These are phyloP conservation scores for Diuraphis noxia DNA, from an alignment of 1,140 invertebrate genomes.

Conservation along the genomic window DNA sequence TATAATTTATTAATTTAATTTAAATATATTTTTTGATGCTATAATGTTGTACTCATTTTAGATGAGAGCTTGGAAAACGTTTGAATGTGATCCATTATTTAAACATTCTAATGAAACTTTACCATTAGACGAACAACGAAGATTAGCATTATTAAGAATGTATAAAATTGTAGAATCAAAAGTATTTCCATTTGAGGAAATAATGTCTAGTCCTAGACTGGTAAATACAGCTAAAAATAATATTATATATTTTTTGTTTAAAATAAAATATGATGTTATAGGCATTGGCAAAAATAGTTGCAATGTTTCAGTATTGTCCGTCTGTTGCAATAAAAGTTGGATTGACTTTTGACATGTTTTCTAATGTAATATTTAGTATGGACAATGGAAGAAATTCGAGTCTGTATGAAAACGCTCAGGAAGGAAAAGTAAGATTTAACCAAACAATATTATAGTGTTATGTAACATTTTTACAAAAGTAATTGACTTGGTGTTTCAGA, in stretches of 20 bases:
- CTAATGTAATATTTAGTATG: constrained; percentile 70
- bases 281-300: constrained; percentile 69
- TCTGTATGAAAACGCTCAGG: constrained; percentile 66
- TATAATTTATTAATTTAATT: neutral
- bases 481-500: constrained; percentile 54
- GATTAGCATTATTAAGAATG: constrained; percentile 66
- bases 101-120: constrained; percentile 59
- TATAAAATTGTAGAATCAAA: constrained; percentile 56
- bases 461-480: neutral
- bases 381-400: constrained; percentile 78
- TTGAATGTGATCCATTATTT: constrained; percentile 84
- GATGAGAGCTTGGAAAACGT: constrained; percentile 78
- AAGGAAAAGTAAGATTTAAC: constrained; percentile 53
- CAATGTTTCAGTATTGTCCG: constrained; percentile 68
- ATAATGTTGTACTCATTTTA: constrained; percentile 61
- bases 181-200: constrained; percentile 60
- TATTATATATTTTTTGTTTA: neutral
- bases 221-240: neutral
- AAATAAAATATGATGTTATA: constrained; percentile 53
- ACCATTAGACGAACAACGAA: constrained; percentile 76
- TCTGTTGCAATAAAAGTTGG: constrained; percentile 73
- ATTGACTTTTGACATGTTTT: constrained; percentile 70
- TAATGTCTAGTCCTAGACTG: constrained; percentile 57
- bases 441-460: neutral
- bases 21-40: neutral